Base-by-base conservation (phyloP, 2,113 vertebrate genomes). In the Syngnathoides biaculeatus region DNA sequence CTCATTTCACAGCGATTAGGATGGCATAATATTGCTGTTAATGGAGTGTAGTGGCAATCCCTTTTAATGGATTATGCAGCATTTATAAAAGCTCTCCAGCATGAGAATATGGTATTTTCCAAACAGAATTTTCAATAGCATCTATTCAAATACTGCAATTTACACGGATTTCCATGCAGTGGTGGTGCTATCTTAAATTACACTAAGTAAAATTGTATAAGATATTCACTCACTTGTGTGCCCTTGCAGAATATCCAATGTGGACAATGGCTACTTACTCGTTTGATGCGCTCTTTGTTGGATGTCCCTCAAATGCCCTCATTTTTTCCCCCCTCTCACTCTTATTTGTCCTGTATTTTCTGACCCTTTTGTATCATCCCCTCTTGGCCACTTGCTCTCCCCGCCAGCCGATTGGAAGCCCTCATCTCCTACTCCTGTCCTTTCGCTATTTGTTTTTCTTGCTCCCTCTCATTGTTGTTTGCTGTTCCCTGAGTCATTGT, bases 371-470 rank as follows among this genome's bases (percentile, higher is more conserved):
- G 27, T 55, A 19, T 78, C n/a, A 19, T 65, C 69, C 26, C 67
- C 65, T 56, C 42, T 0, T 58, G 39, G 58, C 38, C 6, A 35
- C 38, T 24, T 11, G 24, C 77, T 77, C 75, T 79, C 58, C 40
- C 78, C 55, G 3, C 68, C 9, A 40, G 68, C 65, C 58, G 67
- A 73, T 84, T 84, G 71, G 14, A 58, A 61, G 43, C 63, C 68
- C 68, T 81, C 61, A 39, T 68, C 64, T 77, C 67, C 63, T 22
- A 0, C 69, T 72, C 17, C n/a, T 71, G 68, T 75, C 69, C 68
- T 69, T 74, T 57, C 52, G 14, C 64, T 65, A 47, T 81, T 84
- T 83, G 65, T 73, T 81, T 74, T 71, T 58, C 71, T 71, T 65
- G 56, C 56, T 8, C 68, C 67, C 58, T 43, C 75, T 48, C 61